Base-by-base conservation (phyloP, 1,140 invertebrate genomes). In the Danaus melanippus region DNA sequence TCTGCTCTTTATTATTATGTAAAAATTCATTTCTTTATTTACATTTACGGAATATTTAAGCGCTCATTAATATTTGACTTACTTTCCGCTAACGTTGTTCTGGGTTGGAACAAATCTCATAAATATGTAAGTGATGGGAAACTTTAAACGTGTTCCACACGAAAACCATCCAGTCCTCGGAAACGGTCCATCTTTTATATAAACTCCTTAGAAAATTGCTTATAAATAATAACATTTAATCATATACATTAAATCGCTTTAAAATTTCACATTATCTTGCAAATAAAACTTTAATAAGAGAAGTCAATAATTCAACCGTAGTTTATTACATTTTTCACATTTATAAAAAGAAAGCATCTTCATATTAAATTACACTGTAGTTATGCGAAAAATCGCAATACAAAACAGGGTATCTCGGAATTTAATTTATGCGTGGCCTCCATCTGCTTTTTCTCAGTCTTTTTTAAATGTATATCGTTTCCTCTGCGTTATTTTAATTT, bases 61-160 rank as follows among this genome's bases (percentile, higher is more conserved):
- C 79, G 65, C 79, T 81, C 77, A 85, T 85, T 85, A 85, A 84
- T 84, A 70, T 85, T 85, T 85, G 69, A 85, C 73, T 84, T 85
- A 80, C 76, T 79, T 83, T 75, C 71, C 60, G 64, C 72, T 74
- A 82, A 79, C 72, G 64, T 63, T 50, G 67, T 60, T 64, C 63
- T 64, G 62, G 60, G 61, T 61, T 67, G 69, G 65, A 81, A 84
- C 73, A 79, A 73, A 74, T 68, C 77, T 85, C 79, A 85, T 85
- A 85, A 85, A 85, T 85, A 85, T 85, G 77, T 84, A 83, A 69
- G 69, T 57, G 66, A 78, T 75, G 70, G 65, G 21, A 66, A 62
- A 66, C 65, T 66, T 67, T 66, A 63, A 75, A 69, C 67, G 71
- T 66, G 69, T 68, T 67, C 72, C 74, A 76, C 76, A 73, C 71